Base-by-base conservation (phyloP, 2,888 invertebrate species). In the Oeneis ivallda region DNA sequence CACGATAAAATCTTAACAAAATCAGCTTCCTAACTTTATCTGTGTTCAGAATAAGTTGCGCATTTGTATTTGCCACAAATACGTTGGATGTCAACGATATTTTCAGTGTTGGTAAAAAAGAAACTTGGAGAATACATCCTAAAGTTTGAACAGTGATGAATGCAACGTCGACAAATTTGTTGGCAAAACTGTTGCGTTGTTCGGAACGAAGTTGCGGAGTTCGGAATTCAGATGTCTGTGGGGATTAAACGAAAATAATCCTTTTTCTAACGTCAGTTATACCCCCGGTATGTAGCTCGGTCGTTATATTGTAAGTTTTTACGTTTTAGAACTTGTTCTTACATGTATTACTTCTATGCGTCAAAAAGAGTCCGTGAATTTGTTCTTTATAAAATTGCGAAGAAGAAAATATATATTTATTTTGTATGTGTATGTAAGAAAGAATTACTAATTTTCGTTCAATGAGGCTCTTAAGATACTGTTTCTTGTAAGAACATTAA, bases 101-200 rank as follows among this genome's bases (percentile, higher is more conserved):
- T 53, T 62, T 32, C 50, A 32, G 43, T 53, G 15, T 34, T 39
- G 34, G 17, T 37, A 56, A 65, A 45, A 65, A 65, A 64, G 58
- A 54, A 57, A 69, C 62, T 59, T 47, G 13, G 17, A 62, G 62
- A 58, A 65, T 61, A 59, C 64, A 65, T 58, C 67, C 43, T 50
- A 5, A 69, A 70, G 54, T 71, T 66, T 59, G 62, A 60, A 58
- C 45, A 65, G 65, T 67, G 70, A 71, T 72, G 71, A 68, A 72
- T 71, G 67, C 68, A 66, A 53, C 49, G 67, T 41, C 65, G 68
- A 70, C 65, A 71, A 71, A 70, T 71, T 69, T 65, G 66, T 68
- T 66, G 56, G 49, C 6, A 64, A 69, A 69, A 69, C 66, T 62
- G 62, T 70, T 56, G 65, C 52, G 54, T n/a, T n/a, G n/a, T n/a